Evolutionary conservation across 37 sponge, comb jelly and placozoan genomes (phyloP).

Genomic region (Theonella swinhoei): DNA sequence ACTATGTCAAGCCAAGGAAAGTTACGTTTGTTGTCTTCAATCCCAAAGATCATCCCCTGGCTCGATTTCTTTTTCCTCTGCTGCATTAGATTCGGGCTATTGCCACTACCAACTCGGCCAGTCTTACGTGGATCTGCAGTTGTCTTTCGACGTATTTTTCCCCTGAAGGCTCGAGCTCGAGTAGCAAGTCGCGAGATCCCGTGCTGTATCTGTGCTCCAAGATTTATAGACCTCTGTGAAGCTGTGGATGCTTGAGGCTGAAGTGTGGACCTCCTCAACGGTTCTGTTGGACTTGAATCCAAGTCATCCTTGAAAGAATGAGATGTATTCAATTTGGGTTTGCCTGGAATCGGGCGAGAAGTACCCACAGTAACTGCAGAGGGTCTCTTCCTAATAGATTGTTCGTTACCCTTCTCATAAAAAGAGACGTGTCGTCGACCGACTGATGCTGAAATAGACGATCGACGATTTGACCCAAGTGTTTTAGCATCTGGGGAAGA

Average conservation of each 20-base stretch:
- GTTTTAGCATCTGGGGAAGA: background rate
- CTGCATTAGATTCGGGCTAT: background rate
- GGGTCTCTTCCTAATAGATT: background rate
- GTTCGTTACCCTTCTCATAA: background rate
- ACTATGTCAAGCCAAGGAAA: slow-evolving; percentile 52
- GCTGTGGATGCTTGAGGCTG: background rate
- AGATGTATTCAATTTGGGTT: background rate
- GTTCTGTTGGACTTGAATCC: background rate
- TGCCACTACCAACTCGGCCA: background rate
- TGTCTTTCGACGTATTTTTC: background rate
- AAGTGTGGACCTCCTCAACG: background rate
- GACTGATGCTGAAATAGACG: slow-evolving; percentile 11
- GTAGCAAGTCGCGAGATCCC: background rate
- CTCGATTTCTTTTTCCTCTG: background rate
- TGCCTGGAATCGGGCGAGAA: background rate
- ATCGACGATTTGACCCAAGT: background rate
- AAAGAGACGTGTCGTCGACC: background rate
- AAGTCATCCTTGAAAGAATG: background rate
- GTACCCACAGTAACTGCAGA: background rate
- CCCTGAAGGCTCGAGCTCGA: background rate
- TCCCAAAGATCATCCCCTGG: background rate
- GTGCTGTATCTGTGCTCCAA: background rate
- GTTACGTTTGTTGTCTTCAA: slow-evolving; percentile 12
- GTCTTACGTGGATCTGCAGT: background rate
- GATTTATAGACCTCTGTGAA: background rate